Evolutionary conservation across 2,888 invertebrate species (phyloP), one percentile per base, ranked within the genome.

Genomic region (Luffia ferchaultella): DNA sequence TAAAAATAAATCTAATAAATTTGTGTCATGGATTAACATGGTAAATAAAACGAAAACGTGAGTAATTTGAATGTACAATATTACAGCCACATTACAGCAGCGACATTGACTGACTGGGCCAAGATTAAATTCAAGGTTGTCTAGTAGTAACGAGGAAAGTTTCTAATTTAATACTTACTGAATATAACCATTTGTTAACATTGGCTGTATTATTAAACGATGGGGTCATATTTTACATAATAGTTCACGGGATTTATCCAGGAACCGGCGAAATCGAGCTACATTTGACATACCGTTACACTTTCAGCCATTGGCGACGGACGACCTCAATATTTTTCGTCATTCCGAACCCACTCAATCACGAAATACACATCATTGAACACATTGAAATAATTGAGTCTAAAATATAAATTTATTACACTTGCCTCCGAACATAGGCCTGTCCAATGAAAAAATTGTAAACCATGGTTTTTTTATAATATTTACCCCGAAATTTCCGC

Each of bases 51-150:
- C 3, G 3, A 16, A 42, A n/a, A 42, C 43, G 7, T 40, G 15
- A 46, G n/a, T n/a, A n/a, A 16, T 46, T 46, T 46, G 12, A n/a
- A 18, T 1, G n/a, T 2, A 46, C 16, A 9, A 46, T n/a, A n/a
- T n/a, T n/a, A n/a, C n/a, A n/a, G n/a, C n/a, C n/a, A n/a, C 70
- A 73, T 74, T 73, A 75, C 71, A 70, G 67, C 70, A 68, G 69
- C 64, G 77, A 76, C 79, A 79, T 77, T 80, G 76, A 75, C 70
- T 73, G 72, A 70, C 69, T 73, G 72, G 70, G 76, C 77, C 41
- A 73, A 78, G 76, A 82, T 80, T 82, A 80, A 76, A 79, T 68
- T 78, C 82, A 83, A 83, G 82, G 82, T 73, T 80, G 76, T 73
- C 74, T 75, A 63, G 48, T 75, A 63, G 48, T 50, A 73, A 70